Percentiles rank a stretch among this genome's conserved stretches.
Conservation (phyloP, 1,140 invertebrate species). For the Amphibalanus amphitrite region DNA sequence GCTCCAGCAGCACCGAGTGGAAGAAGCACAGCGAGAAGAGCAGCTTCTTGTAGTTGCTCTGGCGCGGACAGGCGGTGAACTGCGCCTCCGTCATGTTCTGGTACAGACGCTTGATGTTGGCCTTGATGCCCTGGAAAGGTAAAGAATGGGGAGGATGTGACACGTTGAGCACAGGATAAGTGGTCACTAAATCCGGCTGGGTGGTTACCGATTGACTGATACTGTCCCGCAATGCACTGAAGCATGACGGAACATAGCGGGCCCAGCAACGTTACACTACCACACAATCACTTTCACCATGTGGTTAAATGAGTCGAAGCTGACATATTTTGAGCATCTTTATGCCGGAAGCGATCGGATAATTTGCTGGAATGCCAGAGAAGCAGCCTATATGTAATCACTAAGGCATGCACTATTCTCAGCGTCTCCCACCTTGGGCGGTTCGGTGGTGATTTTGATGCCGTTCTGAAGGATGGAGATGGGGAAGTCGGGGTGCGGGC, state of each 20-base stretch:
- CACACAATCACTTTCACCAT: too few species aligned
- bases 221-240: slow-evolving; percentile 16
- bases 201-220: slow-evolving; percentile 3
- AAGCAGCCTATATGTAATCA: slow-evolving; percentile 64
- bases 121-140: slow-evolving; percentile 27
- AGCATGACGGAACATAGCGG: too few species aligned
- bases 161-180: slow-evolving; percentile 5
- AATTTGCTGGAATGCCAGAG: too few species aligned
- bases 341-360: too few species aligned
- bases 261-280: too few species aligned
- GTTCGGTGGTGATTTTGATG: slow-evolving; percentile 37
- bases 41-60: slow-evolving; percentile 17
- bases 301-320: too few species aligned
- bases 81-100: not conserved
- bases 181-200: slow-evolving; percentile 12
- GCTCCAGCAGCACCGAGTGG: slow-evolving; percentile 55
- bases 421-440: slow-evolving; percentile 45
- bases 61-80: not conserved
- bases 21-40: slow-evolving; percentile 37
- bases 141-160: too few species aligned
- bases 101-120: slow-evolving; percentile 28
- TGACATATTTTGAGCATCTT: too few species aligned
- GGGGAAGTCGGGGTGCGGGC: slow-evolving; percentile 33
- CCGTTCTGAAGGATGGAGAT: slow-evolving; percentile 35
- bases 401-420: too few species aligned